These are phyloP conservation scores for Zosterops pallidus DNA, from an alignment of 2,113 vertebrate genomes.

Conservation along the genomic window DNA sequence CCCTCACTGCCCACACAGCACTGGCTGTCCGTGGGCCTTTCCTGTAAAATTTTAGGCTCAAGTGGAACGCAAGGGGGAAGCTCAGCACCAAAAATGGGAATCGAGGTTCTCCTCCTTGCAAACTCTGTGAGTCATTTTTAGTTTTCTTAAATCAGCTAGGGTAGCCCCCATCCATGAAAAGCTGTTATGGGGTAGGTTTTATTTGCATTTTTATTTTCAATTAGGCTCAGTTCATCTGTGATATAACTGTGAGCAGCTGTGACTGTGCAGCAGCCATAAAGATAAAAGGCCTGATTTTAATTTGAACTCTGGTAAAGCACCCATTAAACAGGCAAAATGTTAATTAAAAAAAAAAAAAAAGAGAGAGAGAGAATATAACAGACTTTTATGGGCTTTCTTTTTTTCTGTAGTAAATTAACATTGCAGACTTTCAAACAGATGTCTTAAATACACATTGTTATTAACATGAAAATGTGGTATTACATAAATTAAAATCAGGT, in stretches of 20 bases:
- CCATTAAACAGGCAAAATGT: slow-evolving; percentile 81
- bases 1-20: not conserved
- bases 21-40: not conserved
- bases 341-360: slow-evolving; percentile 76
- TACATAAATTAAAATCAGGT: slow-evolving; percentile 82
- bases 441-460: slow-evolving; percentile 80
- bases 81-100: slow-evolving; percentile 8
- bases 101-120: not conserved
- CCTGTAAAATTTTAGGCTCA: not conserved
- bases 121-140: slow-evolving; percentile 32
- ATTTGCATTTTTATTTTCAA: slow-evolving; percentile 84
- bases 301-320: slow-evolving; percentile 80
- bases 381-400: slow-evolving; percentile 73
- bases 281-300: slow-evolving; percentile 83
- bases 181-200: slow-evolving; percentile 72
- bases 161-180: slow-evolving; percentile 43
- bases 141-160: slow-evolving; percentile 35
- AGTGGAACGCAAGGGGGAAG: slow-evolving; percentile 2
- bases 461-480: slow-evolving; percentile 82
- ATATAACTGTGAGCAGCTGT: slow-evolving; percentile 81
- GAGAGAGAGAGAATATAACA: slow-evolving; percentile 65
- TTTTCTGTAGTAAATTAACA: slow-evolving; percentile 77
- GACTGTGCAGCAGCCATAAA: slow-evolving; percentile 71
- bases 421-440: slow-evolving; percentile 82
- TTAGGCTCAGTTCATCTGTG: slow-evolving; percentile 78